These are phyloP conservation scores for Mythimna pallens DNA, from an alignment of 2,888 invertebrate genomes.

Conservation along the genomic window DNA sequence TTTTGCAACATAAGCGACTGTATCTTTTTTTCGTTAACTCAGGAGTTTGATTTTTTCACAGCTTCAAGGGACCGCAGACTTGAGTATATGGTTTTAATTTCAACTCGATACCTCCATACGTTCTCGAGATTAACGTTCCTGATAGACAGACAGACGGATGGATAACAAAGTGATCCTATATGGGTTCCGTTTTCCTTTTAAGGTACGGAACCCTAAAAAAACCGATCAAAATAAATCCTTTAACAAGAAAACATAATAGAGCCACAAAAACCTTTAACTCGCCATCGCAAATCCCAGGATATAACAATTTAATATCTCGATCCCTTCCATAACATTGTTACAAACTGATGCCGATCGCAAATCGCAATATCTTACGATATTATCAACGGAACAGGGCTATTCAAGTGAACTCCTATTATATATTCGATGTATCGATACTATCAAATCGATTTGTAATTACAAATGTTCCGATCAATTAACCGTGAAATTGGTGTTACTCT, in stretches of 20 bases:
- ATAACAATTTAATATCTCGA: constrained; percentile 70
- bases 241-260: constrained; percentile 61
- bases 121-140: no score
- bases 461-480: constrained; percentile 46
- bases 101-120: no score
- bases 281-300: constrained; percentile 66
- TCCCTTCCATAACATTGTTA: constrained; percentile 69
- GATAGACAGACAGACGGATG: no score
- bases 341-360: constrained; percentile 66
- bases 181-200: no score
- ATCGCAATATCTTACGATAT: constrained; percentile 66
- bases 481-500: constrained; percentile 40
- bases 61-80: no score
- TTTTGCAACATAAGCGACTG: no score
- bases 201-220: no score
- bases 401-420: constrained; percentile 49
- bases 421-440: constrained; percentile 22
- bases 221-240: constrained; percentile 9
- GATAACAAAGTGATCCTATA: no score
- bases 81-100: no score
- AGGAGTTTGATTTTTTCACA: no score
- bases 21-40: no score
- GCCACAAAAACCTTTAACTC: constrained; percentile 59
- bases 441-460: constrained; percentile 45
- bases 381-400: constrained; percentile 45